These are phyloP conservation scores for Corydoras sp. DNA, from an alignment of 2,113 vertebrate genomes.

Conservation along the genomic window DNA sequence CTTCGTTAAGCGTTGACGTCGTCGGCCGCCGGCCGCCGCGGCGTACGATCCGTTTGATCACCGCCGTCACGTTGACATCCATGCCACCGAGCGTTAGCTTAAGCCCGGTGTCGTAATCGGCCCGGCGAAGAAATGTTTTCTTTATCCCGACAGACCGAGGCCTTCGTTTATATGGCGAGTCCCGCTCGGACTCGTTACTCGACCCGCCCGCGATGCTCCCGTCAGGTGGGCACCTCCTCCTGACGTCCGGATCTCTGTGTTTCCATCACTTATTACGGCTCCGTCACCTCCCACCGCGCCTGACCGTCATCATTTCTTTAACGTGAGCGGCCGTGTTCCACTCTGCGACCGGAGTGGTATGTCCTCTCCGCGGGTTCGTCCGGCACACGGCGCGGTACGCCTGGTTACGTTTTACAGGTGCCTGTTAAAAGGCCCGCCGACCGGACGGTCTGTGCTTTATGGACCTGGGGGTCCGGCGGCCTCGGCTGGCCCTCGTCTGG, in stretches of 20 bases:
- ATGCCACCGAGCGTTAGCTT: conserved; percentile 18
- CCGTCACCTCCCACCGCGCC: conserved; percentile 7
- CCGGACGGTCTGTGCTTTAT: conserved; percentile 22
- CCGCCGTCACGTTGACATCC: conserved; percentile 22
- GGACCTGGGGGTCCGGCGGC: conserved; percentile 14
- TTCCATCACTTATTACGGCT: conserved; percentile 33
- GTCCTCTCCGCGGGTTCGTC: not conserved
- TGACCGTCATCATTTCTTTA: conserved; percentile 12
- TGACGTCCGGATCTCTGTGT: conserved; percentile 10
- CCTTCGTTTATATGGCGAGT: conserved; percentile 22
- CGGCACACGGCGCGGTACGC: conserved; percentile 33
- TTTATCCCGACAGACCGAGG: conserved; percentile 30
- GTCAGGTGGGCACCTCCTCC: conserved; percentile 9
- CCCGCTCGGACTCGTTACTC: conserved; percentile 31
- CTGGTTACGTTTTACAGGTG: conserved; percentile 53
- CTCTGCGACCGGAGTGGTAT: not conserved
- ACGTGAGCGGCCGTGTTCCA: conserved; percentile 1
- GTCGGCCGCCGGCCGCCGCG: no score
- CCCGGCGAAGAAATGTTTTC: conserved; percentile 33
- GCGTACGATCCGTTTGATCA: conserved; percentile 1
- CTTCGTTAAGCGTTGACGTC: no score
- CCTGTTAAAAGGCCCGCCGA: conserved; percentile 48
- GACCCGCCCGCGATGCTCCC: conserved; percentile 4
- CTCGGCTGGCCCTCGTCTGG: conserved; percentile 26
- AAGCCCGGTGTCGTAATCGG: conserved; percentile 29